Base-by-base conservation (phyloP, 2,113 vertebrate genomes). In the Eolophus roseicapilla region DNA sequence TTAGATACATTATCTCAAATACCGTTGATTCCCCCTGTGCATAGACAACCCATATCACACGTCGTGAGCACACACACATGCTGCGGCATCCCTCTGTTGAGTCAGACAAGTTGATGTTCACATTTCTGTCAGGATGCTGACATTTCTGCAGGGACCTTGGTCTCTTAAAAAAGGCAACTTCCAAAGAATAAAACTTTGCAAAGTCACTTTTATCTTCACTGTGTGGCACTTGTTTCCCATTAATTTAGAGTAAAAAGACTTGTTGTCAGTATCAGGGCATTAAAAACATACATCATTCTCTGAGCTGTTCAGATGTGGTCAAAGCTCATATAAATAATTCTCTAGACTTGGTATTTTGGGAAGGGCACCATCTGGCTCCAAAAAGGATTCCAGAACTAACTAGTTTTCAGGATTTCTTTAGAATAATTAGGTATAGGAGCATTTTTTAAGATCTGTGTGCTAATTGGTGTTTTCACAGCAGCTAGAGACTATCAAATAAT, bases 271-370 rank as follows among this genome's bases (percentile, higher is more conserved):
- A 90, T 92, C 47, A 31, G 74, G 77, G 76, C 92, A 76, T 86
- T 90, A 68, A 91, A 96, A 96, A 73, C 88, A 88, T 96, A 88
- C 73, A 93, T 96, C 88, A 93, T 92, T 86, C 62, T 19, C n/a
- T 60, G 83, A 86, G 88, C 90, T 68, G 47, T 79, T 95, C 80
- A 94, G 83, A 92, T 4, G 4, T 96, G 92, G 93, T 94, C 93
- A 94, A 71, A 94, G 80, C 86, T 86, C 83, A 84, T 92, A 93
- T 93, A 92, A 96, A 95, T 96, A 95, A 96, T 93, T 90, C 55
- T 86, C 55, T 47, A 95, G 88, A 69, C 57, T 75, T 88, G 62
- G 10, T 94, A 62, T 93, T 95, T 94, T 86, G 94, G 82, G 83
- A 92, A 96, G 77, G 77, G 52, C 73, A 93, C 93, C 92, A 96